Percentiles rank a stretch among this genome's conserved stretches.
phyloP scores from a whole-genome alignment of 2,888 invertebrate species.

The Lasioglossum calceatum region DNA sequence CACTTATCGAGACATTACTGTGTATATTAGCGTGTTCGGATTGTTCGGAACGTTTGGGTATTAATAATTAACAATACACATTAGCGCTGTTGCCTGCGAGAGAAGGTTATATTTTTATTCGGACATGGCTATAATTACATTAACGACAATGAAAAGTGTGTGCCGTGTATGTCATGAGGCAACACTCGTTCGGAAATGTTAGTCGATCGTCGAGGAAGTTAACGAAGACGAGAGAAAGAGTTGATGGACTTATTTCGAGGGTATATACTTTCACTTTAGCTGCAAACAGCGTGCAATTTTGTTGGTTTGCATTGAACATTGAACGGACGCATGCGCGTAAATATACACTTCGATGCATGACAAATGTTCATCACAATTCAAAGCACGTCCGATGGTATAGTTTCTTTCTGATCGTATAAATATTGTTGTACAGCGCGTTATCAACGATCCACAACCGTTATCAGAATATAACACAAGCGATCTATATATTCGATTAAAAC shows the following conservation, averaged over 20 bases:
- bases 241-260: neutral
- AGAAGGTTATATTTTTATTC: conserved; percentile 10
- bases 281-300: conserved; percentile 25
- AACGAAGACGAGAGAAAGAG: neutral
- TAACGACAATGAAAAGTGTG: neutral
- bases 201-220: neutral
- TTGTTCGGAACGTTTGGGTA: neutral
- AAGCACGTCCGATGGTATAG: neutral
- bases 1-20: conserved; percentile 6
- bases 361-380: conserved; percentile 2
- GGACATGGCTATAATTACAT: conserved; percentile 1
- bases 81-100: neutral
- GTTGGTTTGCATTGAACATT: conserved; percentile 7
- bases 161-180: neutral
- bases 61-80: conserved; percentile 7
- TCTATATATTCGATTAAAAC: neutral
- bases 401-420: conserved; percentile 1
- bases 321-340: conserved; percentile 46
- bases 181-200: neutral
- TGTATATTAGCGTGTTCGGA: neutral
- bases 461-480: conserved; percentile 1
- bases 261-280: conserved; percentile 11
- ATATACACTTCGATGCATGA: neutral
- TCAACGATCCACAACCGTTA: neutral
- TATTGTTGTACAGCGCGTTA: neutral